These are phyloP conservation scores for Caenorhabditis sinica DNA, from an alignment of 2,888 invertebrate genomes.

Conservation along the genomic window DNA sequence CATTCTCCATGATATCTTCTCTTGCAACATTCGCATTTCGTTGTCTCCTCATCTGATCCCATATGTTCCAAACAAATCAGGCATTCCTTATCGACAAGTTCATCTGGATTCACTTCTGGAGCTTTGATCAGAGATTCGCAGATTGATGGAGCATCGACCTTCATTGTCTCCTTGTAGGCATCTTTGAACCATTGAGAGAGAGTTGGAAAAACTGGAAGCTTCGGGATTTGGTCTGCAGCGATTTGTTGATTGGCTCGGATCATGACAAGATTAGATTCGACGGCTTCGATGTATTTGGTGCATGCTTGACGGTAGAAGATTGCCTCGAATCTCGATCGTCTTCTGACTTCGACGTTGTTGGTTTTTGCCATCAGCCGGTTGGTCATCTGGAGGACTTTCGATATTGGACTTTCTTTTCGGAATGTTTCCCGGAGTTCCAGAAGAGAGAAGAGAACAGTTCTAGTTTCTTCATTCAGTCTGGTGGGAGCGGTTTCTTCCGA, in stretches of 20 bases:
- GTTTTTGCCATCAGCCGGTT: neutral
- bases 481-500: neutral
- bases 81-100: slow-evolving; percentile 3
- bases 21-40: slow-evolving; percentile 7
- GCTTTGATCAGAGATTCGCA: neutral
- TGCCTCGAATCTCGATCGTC: neutral
- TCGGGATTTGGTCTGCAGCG: neutral
- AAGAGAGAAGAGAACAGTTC: neutral
- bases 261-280: neutral
- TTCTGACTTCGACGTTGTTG: neutral
- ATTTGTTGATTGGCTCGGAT: neutral
- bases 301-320: neutral
- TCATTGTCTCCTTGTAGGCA: neutral
- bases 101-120: neutral
- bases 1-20: slow-evolving; percentile 6
- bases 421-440: neutral
- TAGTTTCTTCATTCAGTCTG: neutral
- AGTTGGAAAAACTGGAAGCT: slow-evolving; percentile 1
- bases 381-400: neutral
- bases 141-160: neutral
- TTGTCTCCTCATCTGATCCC: neutral
- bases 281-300: neutral
- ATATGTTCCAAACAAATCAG: neutral
- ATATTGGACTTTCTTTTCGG: neutral
- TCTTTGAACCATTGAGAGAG: neutral